Evolutionary conservation across 2,888 invertebrate genomes (phyloP), one percentile per base, ranked within the genome.

Genomic region (Hetaerina titia): DNA sequence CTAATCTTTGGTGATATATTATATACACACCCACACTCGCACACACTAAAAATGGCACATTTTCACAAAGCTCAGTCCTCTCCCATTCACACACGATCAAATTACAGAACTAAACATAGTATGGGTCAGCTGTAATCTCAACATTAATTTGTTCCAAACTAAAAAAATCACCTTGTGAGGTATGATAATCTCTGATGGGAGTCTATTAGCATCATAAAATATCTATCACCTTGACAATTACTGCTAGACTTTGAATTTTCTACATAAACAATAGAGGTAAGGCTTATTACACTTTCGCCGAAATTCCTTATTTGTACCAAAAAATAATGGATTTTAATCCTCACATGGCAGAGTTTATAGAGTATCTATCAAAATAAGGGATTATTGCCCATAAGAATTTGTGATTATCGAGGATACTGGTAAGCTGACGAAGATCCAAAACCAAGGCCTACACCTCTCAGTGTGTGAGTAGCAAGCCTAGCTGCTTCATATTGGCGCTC

Each of bases 401-500:
- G 25, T 19, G 25, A 87, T 89, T 95, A 95, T 95, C 94, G 94
- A 15, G 94, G 94, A n/a, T 95, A 94, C 31, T 92, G 94, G 19
- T 95, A 95, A 19, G 92, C 56, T 56, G 92, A 92, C 22, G 92
- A 95, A 15, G 96, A 96, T 58, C 96, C 95, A 95, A 96, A 97
- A 1, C 97, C 97, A 2, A 97, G 96, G 11, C 97, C 97, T 19
- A 97, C 96, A 11, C 97, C 97, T 94, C 99, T 97, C 97, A 99
- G 99, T 17, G 99, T 99, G 97, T 99, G 99, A 0, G 99, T 99
- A 45, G 99, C 98, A 95, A 99, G 98, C 69, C 99, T 97, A 0
- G 99, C 99, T 95, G 99, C 99, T 97, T 99, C 99, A 96, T 99
- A 99, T 96, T 99, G 99, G 96, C 98, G 98, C 96, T 99, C 99